A percentile compares a stretch with the other conserved stretches of the same genome.
These are phyloP conservation scores for Leptopterna dolabrata DNA, from an alignment of 2,888 invertebrate species.

Conservation along the genomic window DNA sequence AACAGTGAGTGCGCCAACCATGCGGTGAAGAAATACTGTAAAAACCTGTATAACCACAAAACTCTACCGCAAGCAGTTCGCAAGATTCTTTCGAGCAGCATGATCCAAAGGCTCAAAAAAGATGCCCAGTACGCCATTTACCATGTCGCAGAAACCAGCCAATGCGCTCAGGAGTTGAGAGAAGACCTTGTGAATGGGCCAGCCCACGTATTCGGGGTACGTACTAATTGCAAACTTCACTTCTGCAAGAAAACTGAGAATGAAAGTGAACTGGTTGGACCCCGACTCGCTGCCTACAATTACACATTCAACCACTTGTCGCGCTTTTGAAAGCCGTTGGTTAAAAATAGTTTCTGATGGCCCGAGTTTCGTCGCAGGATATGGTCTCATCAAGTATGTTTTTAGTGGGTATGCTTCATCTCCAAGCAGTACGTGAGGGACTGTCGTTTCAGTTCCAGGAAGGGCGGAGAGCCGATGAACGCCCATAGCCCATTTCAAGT, in stretches of 20 bases:
- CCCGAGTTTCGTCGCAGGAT: no score
- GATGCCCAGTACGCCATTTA: conserved; percentile 13
- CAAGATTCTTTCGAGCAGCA: not conserved
- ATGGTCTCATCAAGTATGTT: no score
- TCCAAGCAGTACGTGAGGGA: no score
- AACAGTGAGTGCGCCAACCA: conserved; percentile 29
- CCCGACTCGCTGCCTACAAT: conserved; percentile 5
- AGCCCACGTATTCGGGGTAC: conserved; percentile 48
- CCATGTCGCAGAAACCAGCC: not conserved
- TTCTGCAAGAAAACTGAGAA: conserved; percentile 31
- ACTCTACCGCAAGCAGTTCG: not conserved
- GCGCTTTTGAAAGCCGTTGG: no score
- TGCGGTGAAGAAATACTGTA: conserved; percentile 18
- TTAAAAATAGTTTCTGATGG: no score
- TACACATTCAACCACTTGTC: no score
- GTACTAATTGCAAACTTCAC: conserved; percentile 42
- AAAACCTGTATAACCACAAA: not conserved
- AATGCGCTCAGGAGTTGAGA: not conserved
- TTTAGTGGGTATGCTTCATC: no score
- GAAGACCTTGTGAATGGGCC: no score
- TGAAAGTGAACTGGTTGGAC: conserved; percentile 20
- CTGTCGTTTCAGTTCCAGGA: no score
- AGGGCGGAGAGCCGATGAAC: no score
- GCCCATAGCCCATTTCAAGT: no score
- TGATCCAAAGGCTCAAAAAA: not conserved